Evolutionary conservation across 2,797 vertebrate genomes (phyloP), one percentile per base, ranked within the genome.

Genomic region (Pseudomugil tenellus): DNA sequence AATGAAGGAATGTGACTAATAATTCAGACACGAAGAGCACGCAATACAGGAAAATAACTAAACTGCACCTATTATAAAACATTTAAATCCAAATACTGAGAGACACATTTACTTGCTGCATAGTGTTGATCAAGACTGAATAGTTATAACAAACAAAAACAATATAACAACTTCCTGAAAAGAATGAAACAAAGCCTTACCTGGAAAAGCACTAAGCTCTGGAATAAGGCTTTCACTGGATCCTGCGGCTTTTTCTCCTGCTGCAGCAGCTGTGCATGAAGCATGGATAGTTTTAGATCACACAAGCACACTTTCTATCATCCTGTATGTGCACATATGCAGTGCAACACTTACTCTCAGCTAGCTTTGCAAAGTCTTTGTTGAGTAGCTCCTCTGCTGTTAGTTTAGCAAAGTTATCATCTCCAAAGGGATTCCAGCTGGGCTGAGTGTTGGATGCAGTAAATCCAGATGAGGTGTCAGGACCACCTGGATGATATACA

Each of bases 371-470:
- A 87, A 99, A 99, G 88, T 99, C 98, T 91, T 98, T 99, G 92
- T 99, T 99, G 2, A 99, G 95, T 60, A 99, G 94, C 88, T 99
- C 97, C 87, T 99, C 97, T 0, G 97, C 97, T 2, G 97, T 99
- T 23, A 99, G 95, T 87, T 97, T 99, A 77, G 98, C 97, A 91
- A 99, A 99, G 85, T 99, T 99, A 87, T 99, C 98, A 0, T 99
- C 96, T 0, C 97, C 98, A 11, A 99, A 99, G 0, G 98, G 98
- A 85, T 99, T 99, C 98, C 98, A 99, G 1, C 96, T 92, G 71
- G 96, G 91, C 79, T 90, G 88, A 85, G 82, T 2, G 88, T 87
- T 0, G 91, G 91, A 0, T 7, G 76, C 69, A 0, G 92, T 58
- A 49, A 92, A 85, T 37, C 93, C 87, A 34, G 94, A 86, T 12